A percentile compares a stretch with the other conserved stretches of the same genome.
Evolutionary conservation across 1,140 invertebrate species (phyloP).

Genomic region (Leucophenga varia): DNA sequence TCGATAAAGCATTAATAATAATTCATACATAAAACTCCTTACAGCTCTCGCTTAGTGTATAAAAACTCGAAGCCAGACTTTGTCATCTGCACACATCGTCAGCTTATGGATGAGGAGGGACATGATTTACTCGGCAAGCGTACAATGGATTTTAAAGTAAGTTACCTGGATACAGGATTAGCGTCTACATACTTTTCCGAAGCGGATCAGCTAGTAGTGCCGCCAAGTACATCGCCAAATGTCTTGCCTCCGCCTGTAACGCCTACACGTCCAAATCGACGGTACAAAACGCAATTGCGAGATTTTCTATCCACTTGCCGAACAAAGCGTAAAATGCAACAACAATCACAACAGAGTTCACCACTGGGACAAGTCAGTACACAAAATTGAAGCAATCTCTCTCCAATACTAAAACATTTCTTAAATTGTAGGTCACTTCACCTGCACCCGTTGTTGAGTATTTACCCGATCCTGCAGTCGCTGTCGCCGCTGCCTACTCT

Average conservation of each 20-base stretch:
- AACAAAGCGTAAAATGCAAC: slow-evolving; percentile 80
- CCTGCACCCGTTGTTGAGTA: slow-evolving; percentile 65
- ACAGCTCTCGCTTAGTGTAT: slow-evolving; percentile 90
- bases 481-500: slow-evolving; percentile 75
- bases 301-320: slow-evolving; percentile 91
- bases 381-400: no score
- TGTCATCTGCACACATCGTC: slow-evolving; percentile 96
- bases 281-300: slow-evolving; percentile 89
- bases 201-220: slow-evolving; percentile 74
- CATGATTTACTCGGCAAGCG: slow-evolving; percentile 92
- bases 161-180: slow-evolving; percentile 89
- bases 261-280: slow-evolving; percentile 75
- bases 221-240: slow-evolving; percentile 57
- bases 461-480: slow-evolving; percentile 67
- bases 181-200: slow-evolving; percentile 88
- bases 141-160: slow-evolving; percentile 97
- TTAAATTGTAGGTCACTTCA: slow-evolving; percentile 34
- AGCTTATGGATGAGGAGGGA: slow-evolving; percentile 98
- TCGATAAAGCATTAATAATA: not conserved
- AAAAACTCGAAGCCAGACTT: slow-evolving; percentile 99
- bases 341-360: slow-evolving; percentile 58
- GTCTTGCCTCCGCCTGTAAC: slow-evolving; percentile 62
- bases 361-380: slow-evolving; percentile 51
- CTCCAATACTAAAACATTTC: no score
- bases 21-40: not conserved